These are phyloP conservation scores for Ailurus styani DNA, from an alignment of 2,113 vertebrate genomes.

Conservation along the genomic window DNA sequence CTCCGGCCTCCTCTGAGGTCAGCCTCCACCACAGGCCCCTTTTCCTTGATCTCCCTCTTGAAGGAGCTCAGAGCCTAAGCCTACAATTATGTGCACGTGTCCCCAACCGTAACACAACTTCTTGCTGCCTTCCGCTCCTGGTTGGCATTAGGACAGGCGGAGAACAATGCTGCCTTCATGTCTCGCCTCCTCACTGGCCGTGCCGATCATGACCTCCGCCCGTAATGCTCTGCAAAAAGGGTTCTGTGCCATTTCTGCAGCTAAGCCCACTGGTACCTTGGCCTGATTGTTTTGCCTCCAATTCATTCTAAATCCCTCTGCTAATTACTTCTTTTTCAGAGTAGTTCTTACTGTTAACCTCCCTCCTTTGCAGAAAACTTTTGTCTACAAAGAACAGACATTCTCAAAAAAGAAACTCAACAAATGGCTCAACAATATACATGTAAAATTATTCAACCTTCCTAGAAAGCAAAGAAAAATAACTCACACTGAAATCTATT, in stretches of 20 bases:
- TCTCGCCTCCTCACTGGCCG: not conserved
- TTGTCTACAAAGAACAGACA: not conserved
- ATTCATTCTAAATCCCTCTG: not conserved
- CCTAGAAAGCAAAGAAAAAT: not conserved
- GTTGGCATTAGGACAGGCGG: fast-evolving
- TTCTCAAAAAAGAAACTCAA: not conserved
- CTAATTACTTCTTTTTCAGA: not conserved
- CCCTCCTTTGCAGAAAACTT: not conserved
- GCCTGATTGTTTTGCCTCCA: not conserved
- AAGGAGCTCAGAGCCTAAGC: not conserved
- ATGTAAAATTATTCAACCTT: not conserved
- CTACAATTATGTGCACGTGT: fast-evolving
- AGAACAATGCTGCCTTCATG: fast-evolving
- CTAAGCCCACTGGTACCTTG: not conserved
- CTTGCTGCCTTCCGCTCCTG: not conserved
- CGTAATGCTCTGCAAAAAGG: not conserved
- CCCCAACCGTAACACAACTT: no score
- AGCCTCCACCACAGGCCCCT: not conserved
- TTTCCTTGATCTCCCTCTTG: not conserved
- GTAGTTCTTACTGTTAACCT: not conserved
- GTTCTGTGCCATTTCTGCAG: not conserved
- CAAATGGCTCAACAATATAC: not conserved
- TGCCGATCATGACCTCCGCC: fast-evolving
- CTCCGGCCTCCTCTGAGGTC: not conserved
- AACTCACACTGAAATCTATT: not conserved